Evolutionary conservation across 2,888 invertebrate species (phyloP).

Genomic region (Chymomyza procnemis): DNA sequence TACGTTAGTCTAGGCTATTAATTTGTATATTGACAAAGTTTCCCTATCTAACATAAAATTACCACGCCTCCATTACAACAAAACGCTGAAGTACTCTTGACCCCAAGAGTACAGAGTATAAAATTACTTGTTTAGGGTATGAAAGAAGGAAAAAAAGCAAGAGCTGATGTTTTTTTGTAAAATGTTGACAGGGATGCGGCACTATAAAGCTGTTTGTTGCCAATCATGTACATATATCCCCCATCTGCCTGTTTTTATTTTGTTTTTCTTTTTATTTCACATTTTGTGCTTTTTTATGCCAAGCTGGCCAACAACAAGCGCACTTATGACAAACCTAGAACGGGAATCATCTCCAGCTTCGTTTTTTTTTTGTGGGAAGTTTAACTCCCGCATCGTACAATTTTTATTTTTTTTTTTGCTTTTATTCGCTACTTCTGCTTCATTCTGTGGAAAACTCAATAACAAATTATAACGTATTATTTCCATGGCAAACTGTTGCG

Average conservation of each 20-base stretch:
- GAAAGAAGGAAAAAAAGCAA: slow-evolving; percentile 28
- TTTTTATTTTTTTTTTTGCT: slow-evolving; percentile 23
- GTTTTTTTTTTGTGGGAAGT: slow-evolving; percentile 5
- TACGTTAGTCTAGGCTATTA: too few relatives aligned
- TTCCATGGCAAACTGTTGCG: slow-evolving; percentile 78
- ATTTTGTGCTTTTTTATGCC: slow-evolving; percentile 17
- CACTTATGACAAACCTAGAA: slow-evolving; percentile 42
- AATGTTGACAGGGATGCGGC: slow-evolving; percentile 45
- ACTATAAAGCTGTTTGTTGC: slow-evolving; percentile 69
- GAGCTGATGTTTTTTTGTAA: neutral
- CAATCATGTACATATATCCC: slow-evolving; percentile 58
- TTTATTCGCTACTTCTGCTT: slow-evolving; percentile 42
- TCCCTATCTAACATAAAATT: too few relatives aligned
- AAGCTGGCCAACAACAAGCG: slow-evolving; percentile 42
- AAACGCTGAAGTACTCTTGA: too few relatives aligned
- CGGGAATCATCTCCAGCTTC: slow-evolving; percentile 3
- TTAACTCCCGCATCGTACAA: slow-evolving; percentile 1
- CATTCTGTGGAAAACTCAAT: slow-evolving; percentile 72
- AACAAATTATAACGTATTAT: slow-evolving; percentile 77
- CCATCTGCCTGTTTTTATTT: slow-evolving; percentile 6
- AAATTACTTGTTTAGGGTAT: slow-evolving; percentile 42
- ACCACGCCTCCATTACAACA: too few relatives aligned
- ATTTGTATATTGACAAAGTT: too few relatives aligned
- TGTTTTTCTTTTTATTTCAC: slow-evolving; percentile 5
- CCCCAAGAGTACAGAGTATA: too few relatives aligned